A percentile compares a stretch with the other conserved stretches of the same genome.
phyloP scores from a whole-genome alignment of 2,797 vertebrate species.

The Falco berigora region DNA sequence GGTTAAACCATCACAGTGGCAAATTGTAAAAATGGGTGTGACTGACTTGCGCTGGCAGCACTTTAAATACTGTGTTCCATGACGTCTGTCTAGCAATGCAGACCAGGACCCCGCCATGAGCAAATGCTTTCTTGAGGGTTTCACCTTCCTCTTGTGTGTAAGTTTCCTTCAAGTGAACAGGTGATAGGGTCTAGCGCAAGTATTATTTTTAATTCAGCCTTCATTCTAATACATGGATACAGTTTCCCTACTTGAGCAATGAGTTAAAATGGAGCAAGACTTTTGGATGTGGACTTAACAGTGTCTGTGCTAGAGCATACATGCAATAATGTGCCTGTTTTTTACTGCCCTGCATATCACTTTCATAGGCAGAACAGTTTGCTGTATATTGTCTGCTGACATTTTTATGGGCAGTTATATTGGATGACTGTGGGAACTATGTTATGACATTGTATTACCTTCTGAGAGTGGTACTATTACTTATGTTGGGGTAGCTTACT shows the following conservation, averaged over 20 bases:
- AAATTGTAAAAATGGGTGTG: neutral
- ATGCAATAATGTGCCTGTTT: neutral
- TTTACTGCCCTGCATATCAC: neutral
- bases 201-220: neutral
- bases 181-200: neutral
- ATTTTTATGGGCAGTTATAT: neutral
- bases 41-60: neutral
- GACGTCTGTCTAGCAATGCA: neutral
- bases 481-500: neutral
- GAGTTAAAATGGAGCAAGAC: neutral
- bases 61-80: neutral
- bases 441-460: neutral
- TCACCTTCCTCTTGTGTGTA: neutral
- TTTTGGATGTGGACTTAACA: neutral
- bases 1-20: fast-evolving
- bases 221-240: neutral
- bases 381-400: neutral
- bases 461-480: neutral
- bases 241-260: neutral
- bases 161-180: neutral
- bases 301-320: neutral
- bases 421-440: neutral
- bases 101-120: neutral
- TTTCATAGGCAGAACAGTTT: neutral
- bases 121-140: neutral